These are phyloP conservation scores for Petromus typicus DNA, from an alignment of 2,113 vertebrate genomes.

Conservation along the genomic window DNA sequence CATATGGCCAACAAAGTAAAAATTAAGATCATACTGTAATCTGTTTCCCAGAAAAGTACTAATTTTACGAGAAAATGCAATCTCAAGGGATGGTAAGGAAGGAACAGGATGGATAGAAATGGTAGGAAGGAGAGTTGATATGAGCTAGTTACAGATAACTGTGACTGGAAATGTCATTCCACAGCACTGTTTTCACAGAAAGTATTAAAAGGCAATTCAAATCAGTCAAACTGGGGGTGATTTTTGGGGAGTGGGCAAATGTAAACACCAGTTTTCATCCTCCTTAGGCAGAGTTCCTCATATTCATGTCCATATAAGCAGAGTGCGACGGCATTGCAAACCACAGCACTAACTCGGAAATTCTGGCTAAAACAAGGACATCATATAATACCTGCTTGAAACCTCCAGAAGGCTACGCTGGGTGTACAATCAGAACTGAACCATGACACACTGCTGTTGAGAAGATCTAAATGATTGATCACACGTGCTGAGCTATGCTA, in stretches of 20 bases:
- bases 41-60: neutral
- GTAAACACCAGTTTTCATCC: neutral
- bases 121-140: neutral
- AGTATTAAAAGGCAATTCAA: neutral
- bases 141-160: neutral
- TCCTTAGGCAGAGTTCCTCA: neutral
- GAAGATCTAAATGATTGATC: neutral
- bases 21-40: neutral
- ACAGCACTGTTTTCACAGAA: neutral
- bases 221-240: neutral
- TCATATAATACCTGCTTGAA: neutral
- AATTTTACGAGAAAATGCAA: neutral
- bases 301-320: neutral
- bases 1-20: neutral
- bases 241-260: neutral
- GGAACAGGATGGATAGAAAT: neutral
- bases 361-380: neutral
- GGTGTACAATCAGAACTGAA: neutral
- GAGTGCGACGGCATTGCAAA: neutral
- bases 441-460: neutral
- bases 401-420: neutral
- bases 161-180: neutral
- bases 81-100: neutral
- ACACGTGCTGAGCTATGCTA: neutral
- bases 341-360: neutral